phyloP scores from a whole-genome alignment of 2,113 vertebrate genomes.

The Zosterops japonicus region DNA sequence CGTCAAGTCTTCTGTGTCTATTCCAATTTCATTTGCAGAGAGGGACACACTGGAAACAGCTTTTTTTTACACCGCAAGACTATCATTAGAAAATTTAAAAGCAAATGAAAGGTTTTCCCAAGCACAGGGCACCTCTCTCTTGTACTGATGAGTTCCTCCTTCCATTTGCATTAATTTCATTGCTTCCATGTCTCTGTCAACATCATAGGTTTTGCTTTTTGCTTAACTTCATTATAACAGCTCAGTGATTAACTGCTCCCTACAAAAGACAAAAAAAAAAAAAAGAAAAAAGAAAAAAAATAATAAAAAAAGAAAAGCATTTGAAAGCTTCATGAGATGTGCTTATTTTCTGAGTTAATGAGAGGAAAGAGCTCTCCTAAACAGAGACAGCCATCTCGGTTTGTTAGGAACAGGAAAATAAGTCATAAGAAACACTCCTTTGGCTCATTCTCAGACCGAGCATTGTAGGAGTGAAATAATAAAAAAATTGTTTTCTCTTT shows the following conservation, averaged over 20 bases:
- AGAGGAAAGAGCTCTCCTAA: background rate
- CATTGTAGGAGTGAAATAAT: background rate
- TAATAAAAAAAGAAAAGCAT: accelerated
- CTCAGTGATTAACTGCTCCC: background rate
- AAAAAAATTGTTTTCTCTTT: background rate
- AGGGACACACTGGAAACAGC: background rate
- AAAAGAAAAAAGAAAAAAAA: accelerated
- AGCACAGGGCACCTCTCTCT: background rate
- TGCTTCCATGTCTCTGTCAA: background rate
- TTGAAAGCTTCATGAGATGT: background rate
- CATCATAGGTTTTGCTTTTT: background rate
- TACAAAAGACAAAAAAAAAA: accelerated
- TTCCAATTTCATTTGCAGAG: background rate
- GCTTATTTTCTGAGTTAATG: background rate
- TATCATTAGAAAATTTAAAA: background rate
- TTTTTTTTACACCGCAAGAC: background rate
- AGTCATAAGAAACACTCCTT: background rate
- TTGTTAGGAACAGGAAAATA: background rate
- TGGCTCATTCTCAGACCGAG: background rate
- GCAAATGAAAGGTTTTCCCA: background rate
- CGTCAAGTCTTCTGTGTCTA: background rate
- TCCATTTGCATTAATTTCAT: background rate
- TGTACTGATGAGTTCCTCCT: background rate
- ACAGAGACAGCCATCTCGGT: background rate
- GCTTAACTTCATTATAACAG: background rate